These are phyloP conservation scores for Zoanthus gigantus DNA, from an alignment of 92 coral and sea anemone species.

Conservation along the genomic window DNA sequence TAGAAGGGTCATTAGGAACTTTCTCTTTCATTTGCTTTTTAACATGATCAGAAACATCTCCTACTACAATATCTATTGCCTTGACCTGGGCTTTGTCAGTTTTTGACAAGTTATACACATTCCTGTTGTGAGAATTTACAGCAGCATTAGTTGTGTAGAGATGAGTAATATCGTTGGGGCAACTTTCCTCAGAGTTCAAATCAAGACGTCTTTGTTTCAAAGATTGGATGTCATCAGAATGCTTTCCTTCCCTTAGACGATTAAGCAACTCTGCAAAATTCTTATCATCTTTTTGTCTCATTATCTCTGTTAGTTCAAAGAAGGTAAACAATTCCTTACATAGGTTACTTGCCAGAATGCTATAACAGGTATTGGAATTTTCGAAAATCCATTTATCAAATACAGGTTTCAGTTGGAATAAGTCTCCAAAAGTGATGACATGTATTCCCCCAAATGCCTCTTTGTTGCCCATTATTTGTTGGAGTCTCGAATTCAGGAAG, in stretches of 20 bases:
- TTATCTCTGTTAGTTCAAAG: constrained; percentile 60
- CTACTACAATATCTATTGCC: constrained; percentile 68
- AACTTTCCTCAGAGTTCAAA: constrained; percentile 39
- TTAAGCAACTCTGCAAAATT: constrained; percentile 58
- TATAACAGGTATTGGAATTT: constrained; percentile 34
- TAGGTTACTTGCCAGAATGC: constrained; percentile 52
- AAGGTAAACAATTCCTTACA: constrained; percentile 42
- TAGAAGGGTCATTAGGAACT: constrained; percentile 65
- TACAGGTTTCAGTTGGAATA: constrained; percentile 70
- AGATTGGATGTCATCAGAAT: constrained; percentile 57
- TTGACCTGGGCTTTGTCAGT: constrained; percentile 58
- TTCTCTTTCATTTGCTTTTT: constrained; percentile 61
- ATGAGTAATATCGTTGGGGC: constrained; percentile 55
- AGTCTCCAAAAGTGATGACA: constrained; percentile 62
- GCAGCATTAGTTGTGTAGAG: constrained; percentile 61
- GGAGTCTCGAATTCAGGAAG: constrained; percentile 49
- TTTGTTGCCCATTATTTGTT: constrained; percentile 59
- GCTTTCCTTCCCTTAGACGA: constrained; percentile 67
- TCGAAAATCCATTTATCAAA: constrained; percentile 67
- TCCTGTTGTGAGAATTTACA: constrained; percentile 59
- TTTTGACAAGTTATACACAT: constrained; percentile 1
- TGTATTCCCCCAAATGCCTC: constrained; percentile 57
- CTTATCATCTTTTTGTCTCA: constrained; percentile 82
- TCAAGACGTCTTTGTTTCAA: constrained; percentile 52
- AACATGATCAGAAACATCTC: constrained; percentile 65